Evolutionary conservation across 2,797 vertebrate species (phyloP).

Genomic region (Danio aesculapii): DNA sequence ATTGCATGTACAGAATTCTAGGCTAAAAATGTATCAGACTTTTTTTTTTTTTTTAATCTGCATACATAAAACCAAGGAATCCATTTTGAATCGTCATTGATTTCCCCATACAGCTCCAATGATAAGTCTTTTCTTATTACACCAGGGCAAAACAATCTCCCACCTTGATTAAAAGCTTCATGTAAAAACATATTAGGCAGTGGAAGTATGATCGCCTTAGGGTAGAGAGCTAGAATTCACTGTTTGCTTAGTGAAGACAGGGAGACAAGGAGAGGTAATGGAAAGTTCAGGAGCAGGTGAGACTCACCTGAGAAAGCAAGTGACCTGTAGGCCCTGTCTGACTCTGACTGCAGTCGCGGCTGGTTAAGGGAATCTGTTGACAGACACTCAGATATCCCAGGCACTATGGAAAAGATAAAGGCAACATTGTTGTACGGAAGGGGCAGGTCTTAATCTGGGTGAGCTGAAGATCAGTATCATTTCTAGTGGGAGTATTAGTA

Average conservation of each 20-base stretch:
- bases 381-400: constrained; percentile 67
- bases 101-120: constrained; percentile 11
- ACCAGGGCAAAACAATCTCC: constrained; percentile 59
- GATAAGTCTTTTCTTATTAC: constrained; percentile 16
- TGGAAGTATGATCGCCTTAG: constrained; percentile 73
- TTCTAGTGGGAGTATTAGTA: constrained; percentile 52
- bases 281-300: constrained; percentile 81
- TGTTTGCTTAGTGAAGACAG: constrained; percentile 74
- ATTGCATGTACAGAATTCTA: constrained; percentile 2
- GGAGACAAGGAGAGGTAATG: constrained; percentile 62
- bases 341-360: constrained; percentile 56
- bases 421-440: constrained; percentile 71
- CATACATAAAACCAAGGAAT: constrained; percentile 7
- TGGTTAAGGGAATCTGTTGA: constrained; percentile 57
- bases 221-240: constrained; percentile 75
- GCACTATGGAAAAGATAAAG: constrained; percentile 72
- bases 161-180: constrained; percentile 67
- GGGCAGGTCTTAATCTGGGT: constrained; percentile 63
- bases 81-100: background rate
- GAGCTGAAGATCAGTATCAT: constrained; percentile 56
- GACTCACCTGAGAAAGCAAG: constrained; percentile 68
- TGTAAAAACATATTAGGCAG: constrained; percentile 75
- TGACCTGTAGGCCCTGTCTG: constrained; percentile 72
- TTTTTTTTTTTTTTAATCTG: background rate
- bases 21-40: background rate